Base-by-base conservation (phyloP, 1,140 invertebrate genomes). In the Meloidogyne floridensis region DNA sequence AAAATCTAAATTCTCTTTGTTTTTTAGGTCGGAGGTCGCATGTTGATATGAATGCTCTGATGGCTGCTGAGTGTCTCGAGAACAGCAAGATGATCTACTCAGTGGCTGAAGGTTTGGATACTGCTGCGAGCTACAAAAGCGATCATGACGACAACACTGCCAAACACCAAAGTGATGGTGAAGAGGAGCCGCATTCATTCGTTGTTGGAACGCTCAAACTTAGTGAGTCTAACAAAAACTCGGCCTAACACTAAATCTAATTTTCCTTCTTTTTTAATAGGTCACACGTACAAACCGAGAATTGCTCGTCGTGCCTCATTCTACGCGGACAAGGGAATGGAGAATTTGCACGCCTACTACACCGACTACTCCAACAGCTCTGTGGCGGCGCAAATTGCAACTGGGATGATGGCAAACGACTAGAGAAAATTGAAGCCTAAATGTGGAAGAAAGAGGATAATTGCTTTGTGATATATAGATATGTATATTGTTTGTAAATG, bases 1-100 rank as follows among this genome's bases (percentile, higher is more conserved):
- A 32, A 32, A 32, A 32, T 32, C 32, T 32, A 32, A 32, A 32
- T 32, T 32, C 32, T 32, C 32, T 32, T 32, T 32, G 32, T 32
- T 32, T 32, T 32, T 32, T 32, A 32, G 32, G 32, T 32, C 32
- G 32, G 32, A 32, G 32, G 32, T 32, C 32, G 32, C 32, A 32
- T 32, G 32, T 32, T 32, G 32, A 32, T 32, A 32, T 32, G 32
- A 32, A 32, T 32, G 32, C 59, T 65, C 59, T 65, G 59, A 65
- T 65, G 59, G 59, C 59, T 65, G 59, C 59, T 65, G 59, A 65
- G n/a, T 65, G 15, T 65, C 59, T 65, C n/a, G 59, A 65, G n/a
- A n/a, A 65, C 59, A 65, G n/a, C 2, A 65, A 65, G 15, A 6
- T 65, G 15, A 65, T 65, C 15, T 65, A 65, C n/a, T 8, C 59